phyloP scores from a whole-genome alignment of 2,797 vertebrate genomes.

The Pipistrellus pygmaeus region DNA sequence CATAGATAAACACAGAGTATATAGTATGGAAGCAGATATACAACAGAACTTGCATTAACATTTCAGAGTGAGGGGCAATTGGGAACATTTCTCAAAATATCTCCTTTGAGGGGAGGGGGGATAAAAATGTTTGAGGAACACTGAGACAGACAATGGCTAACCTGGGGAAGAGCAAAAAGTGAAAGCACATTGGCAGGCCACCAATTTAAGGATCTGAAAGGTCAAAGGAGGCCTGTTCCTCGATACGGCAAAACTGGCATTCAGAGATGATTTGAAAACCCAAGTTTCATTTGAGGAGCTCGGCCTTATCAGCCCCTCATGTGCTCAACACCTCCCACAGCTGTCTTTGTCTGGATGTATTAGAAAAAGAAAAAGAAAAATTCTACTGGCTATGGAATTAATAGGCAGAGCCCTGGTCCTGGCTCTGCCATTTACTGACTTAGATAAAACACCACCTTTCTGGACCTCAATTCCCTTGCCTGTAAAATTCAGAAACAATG shows the following conservation, averaged over 20 bases:
- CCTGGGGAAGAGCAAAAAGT: neutral
- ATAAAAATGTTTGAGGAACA: neutral
- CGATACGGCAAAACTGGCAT: neutral
- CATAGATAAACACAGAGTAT: neutral
- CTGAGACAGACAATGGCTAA: neutral
- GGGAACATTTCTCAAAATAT: neutral
- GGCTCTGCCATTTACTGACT: neutral
- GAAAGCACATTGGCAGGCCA: neutral
- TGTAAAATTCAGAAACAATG: constrained; percentile 56
- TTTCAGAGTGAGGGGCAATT: neutral
- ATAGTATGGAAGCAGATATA: neutral
- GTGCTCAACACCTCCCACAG: neutral
- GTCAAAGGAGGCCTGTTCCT: neutral
- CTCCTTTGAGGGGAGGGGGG: neutral
- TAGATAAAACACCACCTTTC: constrained; percentile 54
- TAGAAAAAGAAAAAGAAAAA: neutral
- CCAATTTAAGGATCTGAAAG: neutral
- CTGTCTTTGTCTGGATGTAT: neutral
- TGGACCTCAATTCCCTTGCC: neutral
- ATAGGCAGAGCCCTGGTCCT: neutral
- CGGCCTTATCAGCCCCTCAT: neutral
- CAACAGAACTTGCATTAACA: constrained; percentile 1
- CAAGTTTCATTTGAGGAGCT: neutral
- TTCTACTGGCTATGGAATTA: neutral
- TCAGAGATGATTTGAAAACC: neutral